Base-by-base conservation (phyloP, 2,888 invertebrate species). In the Lathronympha strigana region DNA sequence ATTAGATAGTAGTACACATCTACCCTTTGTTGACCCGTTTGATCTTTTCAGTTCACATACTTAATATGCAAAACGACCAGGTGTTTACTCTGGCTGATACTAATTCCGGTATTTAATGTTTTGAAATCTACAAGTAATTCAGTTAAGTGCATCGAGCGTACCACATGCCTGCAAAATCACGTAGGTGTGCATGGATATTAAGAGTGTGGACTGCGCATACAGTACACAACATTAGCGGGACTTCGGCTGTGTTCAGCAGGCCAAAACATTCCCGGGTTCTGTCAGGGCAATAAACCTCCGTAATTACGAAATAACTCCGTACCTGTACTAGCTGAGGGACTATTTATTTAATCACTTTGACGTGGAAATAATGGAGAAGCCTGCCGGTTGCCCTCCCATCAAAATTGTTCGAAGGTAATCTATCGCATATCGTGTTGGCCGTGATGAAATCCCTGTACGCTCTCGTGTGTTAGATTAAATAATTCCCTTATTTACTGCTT, bases 311-410 rank as follows among this genome's bases (percentile, higher is more conserved):
- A 91, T 90, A 90, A 85, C 90, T 89, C 80, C 72, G 80, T 80
- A 81, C 84, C 81, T 82, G 81, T 76, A 78, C 72, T 69, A 73
- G 68, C 72, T 74, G 74, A 78, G 82, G 83, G 84, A 87, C 88
- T 90, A 90, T 91, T 91, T 91, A 91, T 90, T 89, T 91, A 91
- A 91, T 90, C 89, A 90, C 89, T 90, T 89, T 91, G 90, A 89
- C 88, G 86, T 83, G 84, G 81, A 89, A 90, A 91, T 90, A 90
- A 90, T 89, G 85, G 83, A 76, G 78, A 79, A 73, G 75, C 77
- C 75, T 69, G 68, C 71, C 72, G 76, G 76, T 78, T 74, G 75
- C 76, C 75, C 77, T 73, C 78, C 80, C 83, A 83, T 86, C 87
- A 83, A 83, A 84, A 85, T 83, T 81, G 82, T 83, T 78, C 61